Evolutionary conservation across 2,113 vertebrate species (phyloP).

Genomic region (Tylochromis polylepis): DNA sequence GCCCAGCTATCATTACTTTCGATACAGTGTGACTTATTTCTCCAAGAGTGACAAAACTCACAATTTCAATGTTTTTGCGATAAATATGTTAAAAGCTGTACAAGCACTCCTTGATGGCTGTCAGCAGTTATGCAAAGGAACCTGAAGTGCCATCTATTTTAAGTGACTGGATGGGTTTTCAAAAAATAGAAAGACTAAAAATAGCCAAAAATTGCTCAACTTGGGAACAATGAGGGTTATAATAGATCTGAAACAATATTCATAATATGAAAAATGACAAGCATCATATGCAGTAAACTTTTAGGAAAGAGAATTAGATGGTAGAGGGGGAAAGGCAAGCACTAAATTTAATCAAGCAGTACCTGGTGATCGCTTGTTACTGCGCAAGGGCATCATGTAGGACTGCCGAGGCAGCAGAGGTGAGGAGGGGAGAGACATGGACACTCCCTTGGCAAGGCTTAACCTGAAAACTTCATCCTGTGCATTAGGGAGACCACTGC

Average conservation of each 20-base stretch:
- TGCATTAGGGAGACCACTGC: conserved; percentile 44
- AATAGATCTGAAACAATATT: not conserved
- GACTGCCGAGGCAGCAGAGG: conserved; percentile 91
- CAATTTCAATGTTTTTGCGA: not conserved
- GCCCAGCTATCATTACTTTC: not conserved
- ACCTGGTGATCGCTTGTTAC: conserved; percentile 95
- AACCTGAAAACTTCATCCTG: conserved; percentile 78
- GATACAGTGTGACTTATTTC: not conserved
- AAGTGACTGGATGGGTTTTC: not conserved
- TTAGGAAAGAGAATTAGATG: not conserved
- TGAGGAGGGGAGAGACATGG: conserved; percentile 95
- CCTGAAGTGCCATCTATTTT: not conserved
- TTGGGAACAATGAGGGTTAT: not conserved
- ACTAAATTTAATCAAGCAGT: conserved; percentile 6
- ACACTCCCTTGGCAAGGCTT: conserved; percentile 86
- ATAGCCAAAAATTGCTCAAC: not conserved
- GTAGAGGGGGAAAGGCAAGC: not conserved
- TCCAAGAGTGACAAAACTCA: not conserved
- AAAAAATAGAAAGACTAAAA: not conserved
- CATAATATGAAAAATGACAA: not conserved
- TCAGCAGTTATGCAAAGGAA: not conserved
- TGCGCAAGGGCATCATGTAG: conserved; percentile 81
- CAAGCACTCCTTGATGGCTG: not conserved
- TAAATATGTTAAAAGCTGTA: not conserved
- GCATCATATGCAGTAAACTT: not conserved